phyloP scores from a whole-genome alignment of 1,140 invertebrate genomes.

The Drosophila kikkawai region DNA sequence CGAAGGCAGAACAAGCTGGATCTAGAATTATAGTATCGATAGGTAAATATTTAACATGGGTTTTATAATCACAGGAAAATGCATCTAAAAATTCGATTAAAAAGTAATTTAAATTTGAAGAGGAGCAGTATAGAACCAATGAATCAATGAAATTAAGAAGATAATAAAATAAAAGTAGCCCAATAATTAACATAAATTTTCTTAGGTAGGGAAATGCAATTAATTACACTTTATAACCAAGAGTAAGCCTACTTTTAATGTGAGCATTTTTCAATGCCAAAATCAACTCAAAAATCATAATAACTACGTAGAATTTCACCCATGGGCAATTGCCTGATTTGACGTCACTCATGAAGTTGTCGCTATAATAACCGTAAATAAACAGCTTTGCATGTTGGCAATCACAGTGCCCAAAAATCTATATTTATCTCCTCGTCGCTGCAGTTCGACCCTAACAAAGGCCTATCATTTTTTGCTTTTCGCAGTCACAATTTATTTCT shows the following conservation, averaged over 20 bases:
- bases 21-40: not conserved
- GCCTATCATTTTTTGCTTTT: conserved; percentile 6
- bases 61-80: not conserved
- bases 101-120: not conserved
- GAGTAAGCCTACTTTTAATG: not conserved
- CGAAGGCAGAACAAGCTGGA: not conserved
- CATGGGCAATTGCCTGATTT: not conserved
- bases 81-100: not conserved
- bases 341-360: conserved; percentile 29
- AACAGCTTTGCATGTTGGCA: conserved; percentile 53
- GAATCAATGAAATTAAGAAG: too few species aligned
- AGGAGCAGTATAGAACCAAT: too few species aligned
- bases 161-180: too few species aligned
- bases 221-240: not conserved
- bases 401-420: conserved; percentile 56
- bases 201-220: too few species aligned
- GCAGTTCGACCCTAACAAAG: conserved; percentile 16
- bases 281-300: not conserved
- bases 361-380: conserved; percentile 50
- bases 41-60: not conserved
- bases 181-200: too few species aligned
- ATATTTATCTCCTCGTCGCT: conserved; percentile 59
- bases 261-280: not conserved
- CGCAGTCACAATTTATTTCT: not conserved
- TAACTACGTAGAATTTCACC: not conserved